A percentile compares a stretch with the other conserved stretches of the same genome.
Evolutionary conservation across 2,113 vertebrate genomes (phyloP).

Genomic region (Galemys pyrenaicus): DNA sequence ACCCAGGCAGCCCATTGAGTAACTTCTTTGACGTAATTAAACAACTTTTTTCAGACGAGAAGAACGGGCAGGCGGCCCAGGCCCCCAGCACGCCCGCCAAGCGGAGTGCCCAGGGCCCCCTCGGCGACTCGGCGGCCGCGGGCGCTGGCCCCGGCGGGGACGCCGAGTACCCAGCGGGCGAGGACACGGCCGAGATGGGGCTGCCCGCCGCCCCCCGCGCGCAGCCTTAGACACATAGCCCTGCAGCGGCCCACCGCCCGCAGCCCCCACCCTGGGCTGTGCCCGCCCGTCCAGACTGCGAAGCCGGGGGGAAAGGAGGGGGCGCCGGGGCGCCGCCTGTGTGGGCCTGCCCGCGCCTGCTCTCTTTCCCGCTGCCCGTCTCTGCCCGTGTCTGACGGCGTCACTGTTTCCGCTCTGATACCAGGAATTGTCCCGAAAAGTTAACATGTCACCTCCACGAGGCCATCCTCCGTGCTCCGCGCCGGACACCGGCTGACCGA

Average conservation of each 20-base stretch:
- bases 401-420: conserved; percentile 95
- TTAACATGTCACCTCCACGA: conserved; percentile 90
- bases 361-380: conserved; percentile 75
- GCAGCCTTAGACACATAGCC: conserved; percentile 88
- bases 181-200: conserved; percentile 91
- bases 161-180: conserved; percentile 90
- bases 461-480: conserved; percentile 85
- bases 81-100: conserved; percentile 93
- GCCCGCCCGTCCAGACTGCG: conserved; percentile 76
- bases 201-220: conserved; percentile 90
- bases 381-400: conserved; percentile 82
- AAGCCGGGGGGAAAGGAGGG: conserved; percentile 60
- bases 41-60: conserved; percentile 99
- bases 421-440: conserved; percentile 99
- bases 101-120: conserved; percentile 91
- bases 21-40: conserved; percentile 99
- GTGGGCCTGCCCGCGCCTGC: neutral
- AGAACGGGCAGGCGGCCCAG: conserved; percentile 97
- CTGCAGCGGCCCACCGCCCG: neutral
- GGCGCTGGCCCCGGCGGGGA: conserved; percentile 91
- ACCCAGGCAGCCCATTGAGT: conserved; percentile 97
- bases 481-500: conserved; percentile 91
- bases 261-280: conserved; percentile 41
- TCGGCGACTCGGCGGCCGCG: conserved; percentile 91
- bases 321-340: neutral